phyloP scores from a whole-genome alignment of 2,888 invertebrate genomes.

The Lamellibrachia satsuma region DNA sequence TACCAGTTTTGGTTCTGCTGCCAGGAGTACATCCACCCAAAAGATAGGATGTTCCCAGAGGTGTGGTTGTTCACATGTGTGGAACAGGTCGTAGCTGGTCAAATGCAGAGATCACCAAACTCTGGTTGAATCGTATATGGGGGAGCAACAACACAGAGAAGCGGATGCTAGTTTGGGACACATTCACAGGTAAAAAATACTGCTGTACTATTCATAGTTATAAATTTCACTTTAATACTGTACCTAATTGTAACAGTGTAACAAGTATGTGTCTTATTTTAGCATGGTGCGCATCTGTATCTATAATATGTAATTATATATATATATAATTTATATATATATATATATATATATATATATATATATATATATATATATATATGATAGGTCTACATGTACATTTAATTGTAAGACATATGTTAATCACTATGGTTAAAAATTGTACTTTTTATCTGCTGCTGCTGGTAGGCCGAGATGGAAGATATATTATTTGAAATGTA shows the following conservation, averaged over 20 bases:
- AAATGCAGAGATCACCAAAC: background rate
- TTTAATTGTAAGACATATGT: no score
- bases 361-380: background rate
- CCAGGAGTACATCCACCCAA: background rate
- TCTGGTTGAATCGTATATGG: conserved; percentile 14
- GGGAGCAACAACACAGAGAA: background rate
- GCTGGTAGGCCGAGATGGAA: no score
- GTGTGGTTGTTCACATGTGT: conserved; percentile 23
- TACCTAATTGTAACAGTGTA: no score
- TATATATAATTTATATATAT: background rate
- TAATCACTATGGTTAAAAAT: background rate
- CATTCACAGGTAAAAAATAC: conserved; percentile 1
- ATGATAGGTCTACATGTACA: no score
- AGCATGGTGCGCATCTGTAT: background rate
- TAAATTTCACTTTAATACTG: no score
- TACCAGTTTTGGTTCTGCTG: no score
- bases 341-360: background rate
- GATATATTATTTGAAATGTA: no score
- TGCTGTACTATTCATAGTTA: no score
- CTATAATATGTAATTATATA: background rate
- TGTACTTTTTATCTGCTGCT: no score
- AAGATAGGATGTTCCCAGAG: conserved; percentile 12
- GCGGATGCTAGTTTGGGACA: conserved; percentile 24
- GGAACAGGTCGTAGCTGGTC: background rate
- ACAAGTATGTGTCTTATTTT: no score